A percentile compares a stretch with the other conserved stretches of the same genome.
Conservation (phyloP, 2,113 vertebrate species). For the Tragelaphus buxtoni region DNA sequence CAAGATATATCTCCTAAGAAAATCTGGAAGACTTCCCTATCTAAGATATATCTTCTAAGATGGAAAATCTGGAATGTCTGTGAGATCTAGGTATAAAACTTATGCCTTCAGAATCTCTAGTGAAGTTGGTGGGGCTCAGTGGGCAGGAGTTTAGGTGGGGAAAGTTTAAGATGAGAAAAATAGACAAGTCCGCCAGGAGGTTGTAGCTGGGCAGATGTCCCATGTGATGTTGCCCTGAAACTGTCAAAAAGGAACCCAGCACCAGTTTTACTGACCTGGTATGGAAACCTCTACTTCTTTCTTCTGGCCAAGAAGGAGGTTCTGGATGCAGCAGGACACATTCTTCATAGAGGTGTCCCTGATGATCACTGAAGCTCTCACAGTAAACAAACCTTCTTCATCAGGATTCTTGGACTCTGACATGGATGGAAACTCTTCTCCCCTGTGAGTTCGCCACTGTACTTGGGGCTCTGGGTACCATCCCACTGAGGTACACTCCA, state of each 20-base stretch:
- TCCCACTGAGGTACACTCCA: constrained; percentile 62
- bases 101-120: background rate
- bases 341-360: constrained; percentile 20
- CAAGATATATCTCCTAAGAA: background rate
- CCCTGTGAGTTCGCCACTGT: constrained; percentile 51
- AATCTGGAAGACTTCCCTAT: background rate
- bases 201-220: background rate
- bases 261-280: constrained; percentile 56
- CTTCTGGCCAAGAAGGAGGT: constrained; percentile 57
- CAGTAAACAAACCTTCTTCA: constrained; percentile 63
- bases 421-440: background rate
- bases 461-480: constrained; percentile 73
- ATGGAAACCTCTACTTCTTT: constrained; percentile 49
- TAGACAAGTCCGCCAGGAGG: background rate
- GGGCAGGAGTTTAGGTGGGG: background rate
- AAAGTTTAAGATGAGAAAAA: background rate
- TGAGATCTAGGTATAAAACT: background rate
- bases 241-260: background rate
- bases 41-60: background rate
- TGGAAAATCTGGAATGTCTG: background rate
- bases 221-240: background rate
- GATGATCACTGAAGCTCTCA: constrained; percentile 41
- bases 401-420: constrained; percentile 1
- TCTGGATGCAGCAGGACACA: constrained; percentile 64
- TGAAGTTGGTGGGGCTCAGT: background rate